Evolutionary conservation across 1,140 invertebrate genomes (phyloP), one percentile per base, ranked within the genome.

Genomic region (Orussus abietinus): DNA sequence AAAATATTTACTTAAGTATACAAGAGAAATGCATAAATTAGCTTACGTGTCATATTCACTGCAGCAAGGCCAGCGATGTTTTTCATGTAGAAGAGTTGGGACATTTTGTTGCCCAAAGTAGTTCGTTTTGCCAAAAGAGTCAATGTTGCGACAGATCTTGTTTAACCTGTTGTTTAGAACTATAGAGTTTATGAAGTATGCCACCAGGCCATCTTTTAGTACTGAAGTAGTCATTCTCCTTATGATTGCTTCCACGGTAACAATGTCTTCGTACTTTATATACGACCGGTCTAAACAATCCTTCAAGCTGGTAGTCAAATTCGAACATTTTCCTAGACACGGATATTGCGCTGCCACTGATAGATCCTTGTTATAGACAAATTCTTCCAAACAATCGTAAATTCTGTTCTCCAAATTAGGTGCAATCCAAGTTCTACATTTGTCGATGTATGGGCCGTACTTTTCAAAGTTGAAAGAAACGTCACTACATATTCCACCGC

Each of bases 401-500:
- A 69, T 33, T 25, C 42, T 45, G 0, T 40, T 42, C 33, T 68
- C 62, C 20, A 68, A 45, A 20, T 46, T 52, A 1, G 57, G 53
- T 0, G 59, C 53, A 22, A 68, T 58, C 5, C 66, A 11, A 3
- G 46, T 39, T 14, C 45, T 54, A 21, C 68, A 33, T n/a, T 42
- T 43, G 3, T 69, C 59, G 1, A 64, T 10, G n/a, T 49, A 66
- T 2, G 21, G 33, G 1, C 33, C 45, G 11, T 56, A 64, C 30
- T 47, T 45, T 1, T 47, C 33, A 10, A 45, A 20, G 17, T 53
- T 33, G 13, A 41, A 20, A 3, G n/a, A n/a, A n/a, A n/a, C n/a
- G n/a, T n/a, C n/a, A n/a, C n/a, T n/a, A n/a, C n/a, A n/a, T n/a
- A n/a, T n/a, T n/a, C n/a, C n/a, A n/a, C n/a, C n/a, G n/a, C n/a